Evolutionary conservation across 2,797 vertebrate genomes (phyloP).

Genomic region (Lemur catta): DNA sequence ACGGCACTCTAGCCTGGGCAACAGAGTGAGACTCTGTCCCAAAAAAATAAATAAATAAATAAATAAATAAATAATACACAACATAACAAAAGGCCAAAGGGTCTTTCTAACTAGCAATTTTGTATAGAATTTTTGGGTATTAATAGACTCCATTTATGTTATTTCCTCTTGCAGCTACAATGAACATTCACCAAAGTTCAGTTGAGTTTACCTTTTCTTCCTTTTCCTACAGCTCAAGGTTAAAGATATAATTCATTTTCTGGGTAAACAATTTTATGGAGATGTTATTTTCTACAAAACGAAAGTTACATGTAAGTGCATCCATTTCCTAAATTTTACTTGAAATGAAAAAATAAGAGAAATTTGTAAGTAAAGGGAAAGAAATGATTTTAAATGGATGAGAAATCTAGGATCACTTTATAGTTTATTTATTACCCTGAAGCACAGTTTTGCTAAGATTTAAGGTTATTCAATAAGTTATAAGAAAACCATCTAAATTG

Average conservation of each 20-base stretch:
- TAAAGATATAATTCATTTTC: conserved; percentile 29
- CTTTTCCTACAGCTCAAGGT: background rate
- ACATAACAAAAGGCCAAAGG: background rate
- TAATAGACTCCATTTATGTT: background rate
- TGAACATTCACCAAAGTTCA: background rate
- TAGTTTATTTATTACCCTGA: conserved; percentile 26
- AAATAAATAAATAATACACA: too few species aligned
- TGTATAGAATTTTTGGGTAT: background rate
- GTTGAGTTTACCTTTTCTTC: background rate
- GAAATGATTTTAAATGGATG: conserved; percentile 27
- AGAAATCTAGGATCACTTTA: conserved; percentile 21
- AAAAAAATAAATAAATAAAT: too few species aligned
- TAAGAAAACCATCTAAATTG: conserved; percentile 16
- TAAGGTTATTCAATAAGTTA: conserved; percentile 20
- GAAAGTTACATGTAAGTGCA: background rate
- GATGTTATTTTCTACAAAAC: background rate
- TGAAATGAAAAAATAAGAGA: conserved; percentile 21
- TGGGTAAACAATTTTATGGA: conserved; percentile 6
- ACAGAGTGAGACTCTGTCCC: too few species aligned
- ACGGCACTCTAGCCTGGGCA: too few species aligned
- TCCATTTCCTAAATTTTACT: background rate
- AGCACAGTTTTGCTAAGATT: conserved; percentile 2
- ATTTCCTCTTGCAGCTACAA: conserved; percentile 31
- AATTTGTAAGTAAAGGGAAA: background rate
- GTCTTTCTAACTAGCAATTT: conserved; percentile 9